phyloP scores from a whole-genome alignment of 2,888 invertebrate species.

The Platycnemis pennipes region DNA sequence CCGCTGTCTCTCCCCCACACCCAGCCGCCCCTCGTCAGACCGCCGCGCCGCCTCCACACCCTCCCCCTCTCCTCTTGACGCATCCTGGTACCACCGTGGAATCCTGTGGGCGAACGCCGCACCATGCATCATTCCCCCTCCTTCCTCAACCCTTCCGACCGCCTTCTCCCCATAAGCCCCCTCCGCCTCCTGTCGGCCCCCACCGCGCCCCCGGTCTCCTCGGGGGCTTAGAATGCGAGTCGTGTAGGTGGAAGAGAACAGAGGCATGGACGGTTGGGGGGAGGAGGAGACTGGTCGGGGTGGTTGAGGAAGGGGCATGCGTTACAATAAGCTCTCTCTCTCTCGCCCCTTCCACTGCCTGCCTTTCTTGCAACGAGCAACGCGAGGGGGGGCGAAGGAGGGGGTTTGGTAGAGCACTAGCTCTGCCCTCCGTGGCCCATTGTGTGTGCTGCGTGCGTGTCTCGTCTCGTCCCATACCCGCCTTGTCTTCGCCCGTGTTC shows the following conservation, averaged over 20 bases:
- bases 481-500: not conserved
- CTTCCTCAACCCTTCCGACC: not conserved
- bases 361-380: slow-evolving; percentile 8
- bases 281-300: not conserved
- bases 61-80: not conserved
- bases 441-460: not conserved
- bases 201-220: no score
- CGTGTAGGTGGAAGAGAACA: slow-evolving; percentile 25
- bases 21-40: not conserved
- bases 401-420: not conserved
- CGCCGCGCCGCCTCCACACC: not conserved
- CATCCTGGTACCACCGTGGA: slow-evolving; percentile 50
- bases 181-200: no score
- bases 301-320: not conserved
- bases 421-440: slow-evolving; percentile 19
- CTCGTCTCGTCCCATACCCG: not conserved
- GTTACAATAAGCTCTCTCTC: slow-evolving; percentile 43
- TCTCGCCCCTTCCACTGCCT: not conserved
- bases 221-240: slow-evolving; percentile 43
- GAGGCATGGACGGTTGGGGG: not conserved
- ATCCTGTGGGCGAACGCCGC: slow-evolving; percentile 47
- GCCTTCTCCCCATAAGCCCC: not conserved
- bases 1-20: not conserved
- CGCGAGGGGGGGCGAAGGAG: not conserved
- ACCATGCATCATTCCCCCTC: slow-evolving; percentile 29